A percentile compares a stretch with the other conserved stretches of the same genome.
phyloP scores from a whole-genome alignment of 1,140 invertebrate species.

The Eulimnadia texana region DNA sequence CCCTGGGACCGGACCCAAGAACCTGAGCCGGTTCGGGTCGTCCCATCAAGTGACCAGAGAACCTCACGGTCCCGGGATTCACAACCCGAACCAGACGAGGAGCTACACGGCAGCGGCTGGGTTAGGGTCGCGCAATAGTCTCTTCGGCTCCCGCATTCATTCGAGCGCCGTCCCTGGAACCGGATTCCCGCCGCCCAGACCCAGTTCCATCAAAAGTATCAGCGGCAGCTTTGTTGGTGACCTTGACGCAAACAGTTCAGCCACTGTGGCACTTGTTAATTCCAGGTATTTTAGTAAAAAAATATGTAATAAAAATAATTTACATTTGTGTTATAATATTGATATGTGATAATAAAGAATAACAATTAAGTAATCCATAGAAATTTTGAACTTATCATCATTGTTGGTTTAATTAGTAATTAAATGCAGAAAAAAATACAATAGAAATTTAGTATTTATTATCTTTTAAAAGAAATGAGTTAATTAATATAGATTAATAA shows the following conservation, averaged over 20 bases:
- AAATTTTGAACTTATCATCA: no score
- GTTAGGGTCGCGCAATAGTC: slow-evolving; percentile 19
- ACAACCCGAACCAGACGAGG: slow-evolving; percentile 9
- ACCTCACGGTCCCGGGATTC: slow-evolving; percentile 12
- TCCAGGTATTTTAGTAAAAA: background rate
- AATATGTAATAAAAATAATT: no score
- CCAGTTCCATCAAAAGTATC: slow-evolving; percentile 5
- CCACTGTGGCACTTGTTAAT: background rate
- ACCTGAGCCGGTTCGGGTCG: slow-evolving; percentile 11
- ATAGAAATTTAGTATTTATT: no score
- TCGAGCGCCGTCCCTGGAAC: slow-evolving; percentile 49
- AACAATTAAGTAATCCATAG: no score
- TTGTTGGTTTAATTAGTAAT: no score
- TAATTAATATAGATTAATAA: no score
- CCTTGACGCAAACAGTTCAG: background rate
- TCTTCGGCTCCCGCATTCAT: slow-evolving; percentile 26
- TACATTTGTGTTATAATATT: no score
- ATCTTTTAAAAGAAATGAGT: no score
- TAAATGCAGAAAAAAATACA: no score
- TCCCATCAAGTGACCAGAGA: slow-evolving; percentile 8
- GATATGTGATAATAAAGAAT: no score
- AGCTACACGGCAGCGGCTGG: background rate
- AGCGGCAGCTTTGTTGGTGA: background rate
- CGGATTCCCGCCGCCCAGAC: slow-evolving; percentile 27
- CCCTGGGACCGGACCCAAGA: slow-evolving; percentile 14